Base-by-base conservation (phyloP, 1,140 invertebrate genomes). In the Maconellicoccus hirsutus region DNA sequence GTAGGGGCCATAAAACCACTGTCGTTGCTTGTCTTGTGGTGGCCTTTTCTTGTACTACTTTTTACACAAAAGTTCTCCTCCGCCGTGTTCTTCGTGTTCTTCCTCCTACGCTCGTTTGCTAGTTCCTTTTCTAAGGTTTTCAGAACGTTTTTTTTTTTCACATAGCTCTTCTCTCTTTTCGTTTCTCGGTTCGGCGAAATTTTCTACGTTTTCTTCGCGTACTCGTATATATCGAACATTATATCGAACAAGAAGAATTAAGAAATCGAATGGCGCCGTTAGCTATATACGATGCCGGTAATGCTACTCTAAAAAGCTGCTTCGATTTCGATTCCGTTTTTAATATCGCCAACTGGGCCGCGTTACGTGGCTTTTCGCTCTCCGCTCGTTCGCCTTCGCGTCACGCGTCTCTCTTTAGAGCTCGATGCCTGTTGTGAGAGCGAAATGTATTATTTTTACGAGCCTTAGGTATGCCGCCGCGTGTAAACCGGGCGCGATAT, bases 21-120 rank as follows among this genome's bases (percentile, higher is more conserved):
- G 61, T 66, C 61, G 61, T 66, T 66, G 21, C 61, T 66, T 66
- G 61, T 66, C 61, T 66, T 66, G 61, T 19, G 61, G 61, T 66
- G 19, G 61, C 61, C 61, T 66, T 66, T 66, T 66, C 61, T 66
- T 66, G 61, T 66, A 66, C 1, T 66, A 66, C 61, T 12, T 66
- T 66, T 66, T 66, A 66, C n/a, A 66, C 25, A 66, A 66, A 66
- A 66, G 61, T 66, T 66, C 25, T 12, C 61, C 8, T 2, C 22
- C 25, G 10, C 19, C 21, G 59, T 61, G 6, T 38, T 38, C 33
- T 38, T 38, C 14, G 33, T 14, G 6, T 38, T 52, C n/a, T 52
- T 8, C n/a, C n/a, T 52, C 42, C 6, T 8, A 6, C 42, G 16
- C 2, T 52, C 42, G 6, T 3, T 33, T 12, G 29, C 29, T 6